A percentile compares a stretch with the other conserved stretches of the same genome.
Conservation (phyloP, 2,888 invertebrate species). For the Drosophila dives region DNA sequence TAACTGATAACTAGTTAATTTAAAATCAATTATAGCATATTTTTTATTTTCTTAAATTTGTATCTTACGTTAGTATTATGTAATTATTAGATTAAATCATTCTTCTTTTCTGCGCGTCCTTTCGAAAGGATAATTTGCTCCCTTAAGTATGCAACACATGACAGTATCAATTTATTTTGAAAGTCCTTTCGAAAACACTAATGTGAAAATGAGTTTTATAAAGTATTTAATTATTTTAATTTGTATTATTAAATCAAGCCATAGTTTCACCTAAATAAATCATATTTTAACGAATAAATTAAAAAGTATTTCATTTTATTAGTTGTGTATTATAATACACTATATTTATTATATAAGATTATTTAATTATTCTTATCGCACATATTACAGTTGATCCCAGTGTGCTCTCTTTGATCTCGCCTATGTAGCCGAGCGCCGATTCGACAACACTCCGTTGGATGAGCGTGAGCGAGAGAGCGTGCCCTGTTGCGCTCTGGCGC, state of each 20-base stretch:
- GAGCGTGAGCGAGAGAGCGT: constrained; percentile 64
- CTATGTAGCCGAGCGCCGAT: constrained; percentile 21
- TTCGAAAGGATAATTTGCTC: not conserved
- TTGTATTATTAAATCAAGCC: not conserved
- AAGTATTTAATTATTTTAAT: not conserved
- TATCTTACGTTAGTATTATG: not conserved
- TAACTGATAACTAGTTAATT: too few species aligned
- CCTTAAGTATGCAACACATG: constrained; percentile 42
- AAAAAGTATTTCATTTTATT: not conserved
- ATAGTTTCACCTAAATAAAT: not conserved
- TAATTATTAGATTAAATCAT: not conserved
- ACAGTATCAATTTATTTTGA: not conserved
- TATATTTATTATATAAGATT: not conserved
- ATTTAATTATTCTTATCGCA: not conserved
- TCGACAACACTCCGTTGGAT: constrained; percentile 26
- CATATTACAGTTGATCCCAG: constrained; percentile 20
- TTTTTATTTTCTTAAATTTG: not conserved
- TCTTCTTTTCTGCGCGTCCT: not conserved
- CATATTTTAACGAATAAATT: not conserved
- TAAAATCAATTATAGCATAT: not conserved
- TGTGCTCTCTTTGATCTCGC: constrained; percentile 50
- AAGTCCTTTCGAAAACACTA: not conserved
- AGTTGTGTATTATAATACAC: not conserved
- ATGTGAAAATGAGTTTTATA: not conserved
- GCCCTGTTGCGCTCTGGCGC: constrained; percentile 74